These are phyloP conservation scores for Epicampocera succincta DNA, from an alignment of 2,888 invertebrate species.

Conservation along the genomic window DNA sequence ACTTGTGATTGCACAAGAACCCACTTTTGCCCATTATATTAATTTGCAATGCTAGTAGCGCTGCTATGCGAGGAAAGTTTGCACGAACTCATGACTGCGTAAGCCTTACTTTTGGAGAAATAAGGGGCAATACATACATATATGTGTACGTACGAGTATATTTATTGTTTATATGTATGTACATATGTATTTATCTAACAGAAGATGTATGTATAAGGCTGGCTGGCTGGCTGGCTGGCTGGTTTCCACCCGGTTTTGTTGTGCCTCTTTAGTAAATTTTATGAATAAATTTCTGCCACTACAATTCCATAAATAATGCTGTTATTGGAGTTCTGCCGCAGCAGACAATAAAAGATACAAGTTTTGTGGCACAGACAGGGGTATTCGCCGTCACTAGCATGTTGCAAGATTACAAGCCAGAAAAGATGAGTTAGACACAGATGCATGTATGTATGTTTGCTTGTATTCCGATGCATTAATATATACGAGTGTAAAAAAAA, in stretches of 20 bases:
- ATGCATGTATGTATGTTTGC: too few relatives aligned
- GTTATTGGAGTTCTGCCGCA: conserved; percentile 7
- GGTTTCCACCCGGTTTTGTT: conserved; percentile 36
- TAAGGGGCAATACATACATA: too few relatives aligned
- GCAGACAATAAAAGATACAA: conserved; percentile 12
- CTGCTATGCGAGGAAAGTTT: background rate
- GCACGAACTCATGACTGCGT: conserved; percentile 9
- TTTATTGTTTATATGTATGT: conserved; percentile 26
- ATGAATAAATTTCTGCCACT: conserved; percentile 1
- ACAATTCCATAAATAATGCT: conserved; percentile 36
- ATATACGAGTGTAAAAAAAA: background rate
- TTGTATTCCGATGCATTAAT: background rate
- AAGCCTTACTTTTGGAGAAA: conserved; percentile 12
- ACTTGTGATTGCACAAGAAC: too few relatives aligned
- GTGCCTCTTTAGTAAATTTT: conserved; percentile 4
- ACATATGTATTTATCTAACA: conserved; percentile 21
- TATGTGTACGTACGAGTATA: too few relatives aligned
- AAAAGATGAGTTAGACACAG: conserved; percentile 4
- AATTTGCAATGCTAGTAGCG: background rate
- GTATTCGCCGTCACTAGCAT: conserved; percentile 41
- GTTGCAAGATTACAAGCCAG: conserved; percentile 12
- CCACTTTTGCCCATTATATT: too few relatives aligned
- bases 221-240: too few relatives aligned
- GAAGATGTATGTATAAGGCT: background rate
- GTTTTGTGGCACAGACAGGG: conserved; percentile 43